Evolutionary conservation across 2,888 invertebrate genomes (phyloP).

Genomic region (Ectemnius lituratus): DNA sequence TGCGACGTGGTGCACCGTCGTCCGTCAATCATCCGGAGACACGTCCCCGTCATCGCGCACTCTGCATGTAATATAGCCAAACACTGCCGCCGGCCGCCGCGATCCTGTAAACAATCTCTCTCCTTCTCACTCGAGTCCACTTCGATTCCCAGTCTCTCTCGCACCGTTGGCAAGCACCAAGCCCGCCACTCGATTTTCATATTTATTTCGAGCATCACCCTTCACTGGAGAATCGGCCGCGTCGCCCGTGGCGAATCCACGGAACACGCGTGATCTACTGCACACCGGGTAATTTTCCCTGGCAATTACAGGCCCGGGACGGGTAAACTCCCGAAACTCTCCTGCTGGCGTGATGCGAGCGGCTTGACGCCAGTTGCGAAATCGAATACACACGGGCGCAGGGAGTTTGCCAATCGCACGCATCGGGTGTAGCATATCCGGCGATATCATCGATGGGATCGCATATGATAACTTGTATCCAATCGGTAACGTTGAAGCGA

Average conservation of each 20-base stretch:
- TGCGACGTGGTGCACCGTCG: constrained; percentile 67
- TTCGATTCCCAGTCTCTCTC: constrained; percentile 18
- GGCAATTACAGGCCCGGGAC: constrained; percentile 23
- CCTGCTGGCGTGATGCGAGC: constrained; percentile 21
- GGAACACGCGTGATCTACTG: constrained; percentile 34
- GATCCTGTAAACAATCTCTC: constrained; percentile 61
- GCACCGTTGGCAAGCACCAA: constrained; percentile 7
- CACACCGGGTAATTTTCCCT: constrained; percentile 51
- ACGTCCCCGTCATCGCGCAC: constrained; percentile 70
- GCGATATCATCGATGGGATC: too few relatives aligned
- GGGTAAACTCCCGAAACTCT: constrained; percentile 20
- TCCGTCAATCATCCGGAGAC: constrained; percentile 72
- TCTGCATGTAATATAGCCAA: constrained; percentile 67
- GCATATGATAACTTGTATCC: too few relatives aligned
- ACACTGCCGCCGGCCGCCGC: constrained; percentile 46
- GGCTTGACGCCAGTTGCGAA: constrained; percentile 24
- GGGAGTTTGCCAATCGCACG: too few relatives aligned
- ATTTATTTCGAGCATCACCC: constrained; percentile 31
- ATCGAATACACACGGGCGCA: not conserved
- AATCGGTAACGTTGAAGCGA: too few relatives aligned
- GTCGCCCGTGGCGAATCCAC: constrained; percentile 40
- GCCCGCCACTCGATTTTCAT: not conserved
- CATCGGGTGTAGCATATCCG: too few relatives aligned
- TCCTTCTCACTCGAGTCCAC: constrained; percentile 33
- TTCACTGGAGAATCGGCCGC: constrained; percentile 22